A percentile compares a stretch with the other conserved stretches of the same genome.
phyloP scores from a whole-genome alignment of 2,888 invertebrate species.

The Limulus polyphemus region DNA sequence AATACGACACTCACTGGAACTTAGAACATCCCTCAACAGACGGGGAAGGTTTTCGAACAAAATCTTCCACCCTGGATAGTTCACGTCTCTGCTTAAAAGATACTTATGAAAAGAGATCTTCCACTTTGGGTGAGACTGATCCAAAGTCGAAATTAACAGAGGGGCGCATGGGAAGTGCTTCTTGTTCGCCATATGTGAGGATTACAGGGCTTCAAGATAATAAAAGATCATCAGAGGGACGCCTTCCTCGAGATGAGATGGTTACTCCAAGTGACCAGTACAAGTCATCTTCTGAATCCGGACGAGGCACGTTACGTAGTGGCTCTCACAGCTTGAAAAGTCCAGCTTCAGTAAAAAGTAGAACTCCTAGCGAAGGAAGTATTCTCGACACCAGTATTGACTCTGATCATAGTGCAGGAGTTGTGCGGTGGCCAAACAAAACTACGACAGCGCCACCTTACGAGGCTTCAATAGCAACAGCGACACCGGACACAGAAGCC shows the following conservation, averaged over 20 bases:
- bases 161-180: too few relatives aligned
- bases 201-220: not conserved
- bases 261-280: constrained; percentile 13
- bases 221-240: not conserved
- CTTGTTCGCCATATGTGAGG: not conserved
- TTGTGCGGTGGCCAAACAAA: constrained; percentile 10
- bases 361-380: constrained; percentile 20
- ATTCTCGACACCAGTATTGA: constrained; percentile 28
- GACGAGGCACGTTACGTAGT: constrained; percentile 28
- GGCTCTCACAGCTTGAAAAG: constrained; percentile 19
- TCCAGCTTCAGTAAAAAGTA: constrained; percentile 19
- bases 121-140: too few relatives aligned
- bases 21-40: too few relatives aligned
- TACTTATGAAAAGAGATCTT: too few relatives aligned
- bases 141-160: too few relatives aligned
- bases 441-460: not conserved
- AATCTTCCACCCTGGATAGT: too few relatives aligned
- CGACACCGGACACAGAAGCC: constrained; percentile 9
- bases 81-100: too few relatives aligned
- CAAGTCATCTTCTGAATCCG: constrained; percentile 29
- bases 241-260: not conserved
- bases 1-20: not conserved
- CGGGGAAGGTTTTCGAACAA: too few relatives aligned
- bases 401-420: constrained; percentile 25
- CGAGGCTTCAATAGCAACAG: not conserved